Percentiles rank a stretch among this genome's conserved stretches.
phyloP scores from a whole-genome alignment of 2,888 invertebrate genomes.

The Caenorhabditis panamensis region DNA sequence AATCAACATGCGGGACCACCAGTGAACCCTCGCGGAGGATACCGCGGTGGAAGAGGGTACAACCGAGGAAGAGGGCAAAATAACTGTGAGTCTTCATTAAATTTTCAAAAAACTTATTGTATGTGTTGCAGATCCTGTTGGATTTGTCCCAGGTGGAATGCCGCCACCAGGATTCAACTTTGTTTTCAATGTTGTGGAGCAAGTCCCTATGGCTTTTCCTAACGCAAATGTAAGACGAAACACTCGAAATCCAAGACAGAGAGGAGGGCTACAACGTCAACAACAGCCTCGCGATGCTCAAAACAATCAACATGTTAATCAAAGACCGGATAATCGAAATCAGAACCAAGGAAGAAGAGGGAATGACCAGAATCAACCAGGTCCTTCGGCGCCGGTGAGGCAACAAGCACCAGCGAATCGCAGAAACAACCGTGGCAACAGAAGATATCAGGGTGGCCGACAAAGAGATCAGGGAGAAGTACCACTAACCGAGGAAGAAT shows the following conservation, averaged over 20 bases:
- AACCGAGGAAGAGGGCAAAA: constrained; percentile 21
- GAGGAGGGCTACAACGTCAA: constrained; percentile 15
- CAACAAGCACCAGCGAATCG: neutral
- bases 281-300: neutral
- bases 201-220: no score
- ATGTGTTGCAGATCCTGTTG: constrained; percentile 16
- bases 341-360: neutral
- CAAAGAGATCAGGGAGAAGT: constrained; percentile 38
- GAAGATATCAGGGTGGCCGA: constrained; percentile 20
- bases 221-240: neutral
- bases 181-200: constrained; percentile 37
- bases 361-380: constrained; percentile 4
- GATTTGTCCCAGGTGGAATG: neutral
- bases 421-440: neutral
- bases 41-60: constrained; percentile 28
- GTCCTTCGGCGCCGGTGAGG: neutral
- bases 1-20: constrained; percentile 28
- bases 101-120: neutral
- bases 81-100: neutral
- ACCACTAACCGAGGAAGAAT: constrained; percentile 37
- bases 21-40: constrained; percentile 46
- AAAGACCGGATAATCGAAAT: constrained; percentile 19
- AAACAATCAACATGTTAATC: constrained; percentile 2
- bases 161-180: neutral
- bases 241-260: constrained; percentile 1